Evolutionary conservation across 1,140 invertebrate genomes (phyloP).

Genomic region (Periplaneta americana): DNA sequence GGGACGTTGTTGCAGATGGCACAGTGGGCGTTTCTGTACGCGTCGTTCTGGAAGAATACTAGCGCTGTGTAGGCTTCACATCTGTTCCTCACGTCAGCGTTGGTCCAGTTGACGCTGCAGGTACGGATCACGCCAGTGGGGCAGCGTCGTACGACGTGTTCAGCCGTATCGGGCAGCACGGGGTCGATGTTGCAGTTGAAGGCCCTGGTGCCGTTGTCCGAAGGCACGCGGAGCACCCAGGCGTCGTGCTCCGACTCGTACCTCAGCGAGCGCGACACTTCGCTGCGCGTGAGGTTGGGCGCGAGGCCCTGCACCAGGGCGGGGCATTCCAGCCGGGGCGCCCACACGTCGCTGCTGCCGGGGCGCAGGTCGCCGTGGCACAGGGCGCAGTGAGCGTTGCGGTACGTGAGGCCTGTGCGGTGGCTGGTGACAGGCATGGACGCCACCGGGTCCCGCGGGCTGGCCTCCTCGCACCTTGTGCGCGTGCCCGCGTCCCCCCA

Average conservation of each 20-base stretch:
- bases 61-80: conserved; percentile 12
- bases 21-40: conserved; percentile 51
- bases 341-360: conserved; percentile 33
- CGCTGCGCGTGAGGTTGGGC: background rate
- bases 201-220: conserved; percentile 9
- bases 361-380: conserved; percentile 40
- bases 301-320: background rate
- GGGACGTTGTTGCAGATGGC: conserved; percentile 46
- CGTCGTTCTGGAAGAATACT: conserved; percentile 7
- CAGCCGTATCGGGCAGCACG: conserved; percentile 24
- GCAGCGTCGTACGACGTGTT: conserved; percentile 25
- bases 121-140: conserved; percentile 25
- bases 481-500: background rate
- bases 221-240: background rate
- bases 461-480: conserved; percentile 25
- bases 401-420: conserved; percentile 42
- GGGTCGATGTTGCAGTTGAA: conserved; percentile 17
- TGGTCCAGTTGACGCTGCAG: conserved; percentile 34
- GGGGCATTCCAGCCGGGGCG: conserved; percentile 38
- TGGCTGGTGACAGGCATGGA: conserved; percentile 40
- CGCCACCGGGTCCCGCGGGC: conserved; percentile 35
- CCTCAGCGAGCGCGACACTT: background rate
- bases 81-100: conserved; percentile 25
- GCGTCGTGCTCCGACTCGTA: background rate
- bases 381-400: conserved; percentile 48